Base-by-base conservation (phyloP, 2,113 vertebrate species). In the Lampris megalopsis region DNA sequence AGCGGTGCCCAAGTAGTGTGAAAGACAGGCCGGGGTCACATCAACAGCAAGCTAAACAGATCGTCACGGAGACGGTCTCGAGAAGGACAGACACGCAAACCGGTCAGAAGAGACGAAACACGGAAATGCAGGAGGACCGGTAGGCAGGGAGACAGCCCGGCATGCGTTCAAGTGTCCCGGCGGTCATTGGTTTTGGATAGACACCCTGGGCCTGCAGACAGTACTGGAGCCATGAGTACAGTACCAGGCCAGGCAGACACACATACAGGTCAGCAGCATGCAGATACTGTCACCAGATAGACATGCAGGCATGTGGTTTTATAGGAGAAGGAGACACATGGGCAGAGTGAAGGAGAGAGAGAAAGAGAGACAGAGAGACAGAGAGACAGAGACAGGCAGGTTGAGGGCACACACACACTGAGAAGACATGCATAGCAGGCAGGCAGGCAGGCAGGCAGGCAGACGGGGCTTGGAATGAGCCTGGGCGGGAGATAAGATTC, bases 401-500 rank as follows among this genome's bases (percentile, higher is more conserved):
- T 37, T 24, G 56, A 9, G 45, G 47, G 43, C 50, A 43, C 64
- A 56, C 58, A 68, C 52, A 74, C 35, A 71, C 5, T 24, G 53
- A 71, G 37, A 50, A 36, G 71, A 56, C 72, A 75, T 80, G 79
- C 74, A 70, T 70, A 82, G 77, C 24, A 24, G 24, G 24, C 24
- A 24, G 24, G 24, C 24, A 65, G 79, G 62, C 50, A 68, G 80
- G 72, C 67, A 81, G 63, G 65, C 85, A 82, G 63, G 70, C 71
- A 75, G 71, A 53, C 79, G 81, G 83, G 69, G 77, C 77, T 82
- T 88, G 83, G 79, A 85, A 79, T 84, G 77, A 85, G 91, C 81
- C 92, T 93, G 94, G 88, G 79, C 75, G 82, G 89, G 78, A 93
- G 94, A 95, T 95, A 95, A 94, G 91, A 94, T 94, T 94, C 93